Conservation (phyloP, 2,113 vertebrate genomes). For the Channa maculata region DNA sequence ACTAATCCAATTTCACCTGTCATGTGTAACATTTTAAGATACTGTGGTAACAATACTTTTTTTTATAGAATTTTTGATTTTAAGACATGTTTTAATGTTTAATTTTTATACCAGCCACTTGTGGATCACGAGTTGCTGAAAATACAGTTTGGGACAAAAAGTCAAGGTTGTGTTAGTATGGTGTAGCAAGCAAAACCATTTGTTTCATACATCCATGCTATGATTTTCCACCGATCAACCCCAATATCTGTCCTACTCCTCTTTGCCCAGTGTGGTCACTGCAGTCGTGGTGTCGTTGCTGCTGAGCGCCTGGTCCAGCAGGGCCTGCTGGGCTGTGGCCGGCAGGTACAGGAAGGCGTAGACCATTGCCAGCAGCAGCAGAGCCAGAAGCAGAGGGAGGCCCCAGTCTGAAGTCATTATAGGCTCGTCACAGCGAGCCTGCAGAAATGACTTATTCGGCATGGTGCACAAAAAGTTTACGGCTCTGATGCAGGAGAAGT, state of each 20-base stretch:
- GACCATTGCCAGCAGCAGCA: conserved; percentile 80
- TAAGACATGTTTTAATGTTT: no score
- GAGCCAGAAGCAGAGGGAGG: conserved; percentile 79
- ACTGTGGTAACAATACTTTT: no score
- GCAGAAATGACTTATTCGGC: conserved; percentile 78
- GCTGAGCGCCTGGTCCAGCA: conserved; percentile 72
- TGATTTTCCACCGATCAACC: no score
- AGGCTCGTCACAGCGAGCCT: conserved; percentile 83
- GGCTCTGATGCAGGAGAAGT: neutral
- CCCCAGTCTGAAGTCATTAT: conserved; percentile 83
- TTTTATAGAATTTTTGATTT: no score
- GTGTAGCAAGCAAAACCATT: no score
- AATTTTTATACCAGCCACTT: no score
- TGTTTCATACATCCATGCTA: no score
- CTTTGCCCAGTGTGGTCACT: neutral
- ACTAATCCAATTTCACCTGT: no score
- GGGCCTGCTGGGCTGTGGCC: conserved; percentile 68
- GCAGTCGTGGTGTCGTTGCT: conserved; percentile 70
- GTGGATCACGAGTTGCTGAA: no score
- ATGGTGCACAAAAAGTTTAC: conserved; percentile 38
- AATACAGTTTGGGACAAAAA: no score
- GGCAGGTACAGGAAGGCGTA: conserved; percentile 85
- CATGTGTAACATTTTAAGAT: no score
- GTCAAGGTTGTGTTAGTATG: no score
- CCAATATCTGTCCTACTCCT: conserved; percentile 30